These are phyloP conservation scores for Polypterus senegalus DNA, from an alignment of 2,113 vertebrate species.

Conservation along the genomic window DNA sequence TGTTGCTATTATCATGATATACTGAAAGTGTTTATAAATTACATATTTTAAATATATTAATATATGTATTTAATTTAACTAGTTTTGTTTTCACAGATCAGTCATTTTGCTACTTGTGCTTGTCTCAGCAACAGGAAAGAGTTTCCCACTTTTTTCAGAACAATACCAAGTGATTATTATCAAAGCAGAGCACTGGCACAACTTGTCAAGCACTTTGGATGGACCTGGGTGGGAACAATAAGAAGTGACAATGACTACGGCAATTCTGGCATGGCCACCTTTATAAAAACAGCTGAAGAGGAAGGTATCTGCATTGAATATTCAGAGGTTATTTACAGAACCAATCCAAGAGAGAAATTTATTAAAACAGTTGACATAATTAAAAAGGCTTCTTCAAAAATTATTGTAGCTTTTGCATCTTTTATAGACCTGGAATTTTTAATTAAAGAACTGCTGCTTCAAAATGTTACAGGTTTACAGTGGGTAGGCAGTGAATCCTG, in stretches of 20 bases:
- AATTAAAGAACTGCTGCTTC: neutral
- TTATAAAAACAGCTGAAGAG: slow-evolving; percentile 39
- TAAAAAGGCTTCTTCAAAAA: neutral
- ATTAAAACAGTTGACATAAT: neutral
- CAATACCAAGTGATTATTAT: slow-evolving; percentile 54
- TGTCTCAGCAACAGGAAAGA: slow-evolving; percentile 50
- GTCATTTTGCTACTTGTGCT: slow-evolving; percentile 55
- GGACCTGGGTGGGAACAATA: slow-evolving; percentile 55
- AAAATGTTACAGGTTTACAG: slow-evolving; percentile 4
- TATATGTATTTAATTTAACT: neutral
- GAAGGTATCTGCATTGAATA: slow-evolving; percentile 50
- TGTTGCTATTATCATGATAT: neutral
- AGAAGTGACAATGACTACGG: slow-evolving; percentile 55
- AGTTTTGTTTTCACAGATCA: slow-evolving; percentile 34
- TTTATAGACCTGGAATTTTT: neutral
- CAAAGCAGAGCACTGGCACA: slow-evolving; percentile 53
- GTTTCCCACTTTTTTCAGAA: slow-evolving; percentile 53
- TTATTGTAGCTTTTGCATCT: slow-evolving; percentile 4
- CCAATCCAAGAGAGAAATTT: slow-evolving; percentile 20
- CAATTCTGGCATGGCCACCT: slow-evolving; percentile 50
- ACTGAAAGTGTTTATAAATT: neutral
- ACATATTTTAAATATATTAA: neutral
- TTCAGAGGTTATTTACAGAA: slow-evolving; percentile 46
- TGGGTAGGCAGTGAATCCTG: slow-evolving; percentile 4
- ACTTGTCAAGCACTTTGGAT: slow-evolving; percentile 49